These are phyloP conservation scores for Channallabes apus DNA, from an alignment of 2,797 vertebrate genomes.

Conservation along the genomic window DNA sequence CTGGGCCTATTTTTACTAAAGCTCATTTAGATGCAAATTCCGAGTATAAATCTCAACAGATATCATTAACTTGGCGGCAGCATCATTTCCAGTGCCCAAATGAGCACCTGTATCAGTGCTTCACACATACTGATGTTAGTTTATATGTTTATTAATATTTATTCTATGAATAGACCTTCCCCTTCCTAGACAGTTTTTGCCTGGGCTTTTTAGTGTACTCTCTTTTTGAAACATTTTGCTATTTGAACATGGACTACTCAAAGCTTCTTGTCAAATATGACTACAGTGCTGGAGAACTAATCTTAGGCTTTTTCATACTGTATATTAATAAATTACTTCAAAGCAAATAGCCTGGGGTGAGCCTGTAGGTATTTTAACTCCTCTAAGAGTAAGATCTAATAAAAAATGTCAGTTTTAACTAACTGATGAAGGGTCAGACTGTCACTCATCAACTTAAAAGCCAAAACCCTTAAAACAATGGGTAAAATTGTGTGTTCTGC, in stretches of 20 bases:
- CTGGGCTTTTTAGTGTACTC: not conserved
- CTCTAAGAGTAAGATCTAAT: slow-evolving; percentile 6
- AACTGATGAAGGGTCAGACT: slow-evolving; percentile 40
- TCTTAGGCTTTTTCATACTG: slow-evolving; percentile 34
- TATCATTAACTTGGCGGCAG: slow-evolving; percentile 41
- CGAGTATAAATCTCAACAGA: slow-evolving; percentile 47
- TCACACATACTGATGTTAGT: not conserved
- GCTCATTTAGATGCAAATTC: slow-evolving; percentile 52
- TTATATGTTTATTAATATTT: slow-evolving; percentile 6
- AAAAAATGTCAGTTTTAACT: slow-evolving; percentile 38
- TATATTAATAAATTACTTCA: slow-evolving; percentile 41
- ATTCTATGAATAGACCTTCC: not conserved
- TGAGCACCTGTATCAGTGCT: slow-evolving; percentile 21
- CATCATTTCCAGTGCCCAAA: slow-evolving; percentile 42
- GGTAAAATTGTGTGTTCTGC: no score
- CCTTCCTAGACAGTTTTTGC: not conserved
- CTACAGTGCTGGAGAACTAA: slow-evolving; percentile 33
- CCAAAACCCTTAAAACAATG: not conserved
- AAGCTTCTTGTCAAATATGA: slow-evolving; percentile 45
- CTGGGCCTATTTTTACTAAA: slow-evolving; percentile 48
- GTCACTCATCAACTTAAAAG: slow-evolving; percentile 21
- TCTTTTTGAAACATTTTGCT: slow-evolving; percentile 34
- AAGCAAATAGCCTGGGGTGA: slow-evolving; percentile 46
- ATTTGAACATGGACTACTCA: slow-evolving; percentile 38
- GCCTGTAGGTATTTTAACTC: slow-evolving; percentile 27